These are phyloP conservation scores for Drosophila vallismaia DNA, from an alignment of 2,888 invertebrate genomes.

Conservation along the genomic window DNA sequence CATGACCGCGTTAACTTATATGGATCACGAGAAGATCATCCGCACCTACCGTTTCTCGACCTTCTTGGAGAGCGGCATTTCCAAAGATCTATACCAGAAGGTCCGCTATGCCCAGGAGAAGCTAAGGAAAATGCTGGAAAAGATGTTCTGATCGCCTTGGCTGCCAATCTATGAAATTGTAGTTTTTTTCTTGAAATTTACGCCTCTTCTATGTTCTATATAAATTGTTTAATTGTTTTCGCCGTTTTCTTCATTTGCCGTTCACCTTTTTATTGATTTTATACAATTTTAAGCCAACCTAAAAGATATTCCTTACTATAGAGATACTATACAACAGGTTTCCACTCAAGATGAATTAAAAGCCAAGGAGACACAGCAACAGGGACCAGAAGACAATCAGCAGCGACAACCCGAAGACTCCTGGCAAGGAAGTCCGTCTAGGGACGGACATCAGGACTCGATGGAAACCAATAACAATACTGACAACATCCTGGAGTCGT, in stretches of 20 bases:
- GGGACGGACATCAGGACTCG: too few relatives aligned
- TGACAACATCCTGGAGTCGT: too few relatives aligned
- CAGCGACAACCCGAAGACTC: too few relatives aligned
- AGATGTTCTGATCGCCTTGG: slow-evolving; percentile 71
- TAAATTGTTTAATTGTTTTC: slow-evolving; percentile 30
- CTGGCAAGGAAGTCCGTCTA: too few relatives aligned
- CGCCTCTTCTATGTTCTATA: slow-evolving; percentile 25
- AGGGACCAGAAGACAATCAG: too few relatives aligned
- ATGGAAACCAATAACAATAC: too few relatives aligned
- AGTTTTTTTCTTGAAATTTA: slow-evolving; percentile 30
- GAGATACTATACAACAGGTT: not conserved
- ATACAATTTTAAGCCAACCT: not conserved
- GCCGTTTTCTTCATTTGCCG: not conserved
- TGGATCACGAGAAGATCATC: slow-evolving; percentile 96
- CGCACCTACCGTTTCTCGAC: slow-evolving; percentile 94
- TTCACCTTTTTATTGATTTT: slow-evolving; percentile 7
- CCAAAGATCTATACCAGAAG: slow-evolving; percentile 90
- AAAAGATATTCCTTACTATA: slow-evolving; percentile 19
- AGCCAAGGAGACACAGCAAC: too few relatives aligned
- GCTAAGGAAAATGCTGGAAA: slow-evolving; percentile 83
- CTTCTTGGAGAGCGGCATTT: slow-evolving; percentile 93
- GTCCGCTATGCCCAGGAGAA: slow-evolving; percentile 94
- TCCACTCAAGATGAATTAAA: too few relatives aligned
- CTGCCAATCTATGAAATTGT: slow-evolving; percentile 7
- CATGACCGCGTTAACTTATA: slow-evolving; percentile 98